Conservation (phyloP, 2,797 vertebrate species). For the Pangasius djambal region DNA sequence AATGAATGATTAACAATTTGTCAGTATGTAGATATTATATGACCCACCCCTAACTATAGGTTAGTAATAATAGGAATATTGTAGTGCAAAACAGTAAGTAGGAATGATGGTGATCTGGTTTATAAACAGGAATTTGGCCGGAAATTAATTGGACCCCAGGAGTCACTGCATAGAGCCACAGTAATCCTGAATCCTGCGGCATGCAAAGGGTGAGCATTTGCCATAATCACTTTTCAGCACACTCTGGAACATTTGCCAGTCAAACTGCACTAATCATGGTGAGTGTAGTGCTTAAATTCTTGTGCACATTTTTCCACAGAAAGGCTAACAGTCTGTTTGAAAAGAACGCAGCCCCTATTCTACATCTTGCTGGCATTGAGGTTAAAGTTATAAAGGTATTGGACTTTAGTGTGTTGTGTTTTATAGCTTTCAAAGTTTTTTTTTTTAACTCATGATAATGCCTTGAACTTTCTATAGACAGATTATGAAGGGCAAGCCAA, state of each 20-base stretch:
- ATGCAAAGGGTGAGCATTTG: constrained; percentile 79
- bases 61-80: background rate
- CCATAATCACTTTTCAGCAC: background rate
- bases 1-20: background rate
- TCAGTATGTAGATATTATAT: background rate
- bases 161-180: constrained; percentile 84
- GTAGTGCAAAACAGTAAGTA: background rate
- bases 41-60: background rate
- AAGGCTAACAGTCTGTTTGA: constrained; percentile 96
- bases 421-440: background rate
- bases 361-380: constrained; percentile 93
- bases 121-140: constrained; percentile 81
- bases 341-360: constrained; percentile 95
- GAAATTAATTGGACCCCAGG: constrained; percentile 78
- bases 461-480: constrained; percentile 77
- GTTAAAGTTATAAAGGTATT: constrained; percentile 91
- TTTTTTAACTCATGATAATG: background rate
- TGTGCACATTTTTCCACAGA: constrained; percentile 66
- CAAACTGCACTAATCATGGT: background rate
- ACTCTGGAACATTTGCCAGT: background rate
- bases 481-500: constrained; percentile 98
- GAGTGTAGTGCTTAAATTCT: background rate
- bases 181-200: constrained; percentile 92
- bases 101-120: background rate
- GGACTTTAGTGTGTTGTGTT: background rate